Evolutionary conservation across 1,140 invertebrate species (phyloP).

Genomic region (Drosophila lowei): DNA sequence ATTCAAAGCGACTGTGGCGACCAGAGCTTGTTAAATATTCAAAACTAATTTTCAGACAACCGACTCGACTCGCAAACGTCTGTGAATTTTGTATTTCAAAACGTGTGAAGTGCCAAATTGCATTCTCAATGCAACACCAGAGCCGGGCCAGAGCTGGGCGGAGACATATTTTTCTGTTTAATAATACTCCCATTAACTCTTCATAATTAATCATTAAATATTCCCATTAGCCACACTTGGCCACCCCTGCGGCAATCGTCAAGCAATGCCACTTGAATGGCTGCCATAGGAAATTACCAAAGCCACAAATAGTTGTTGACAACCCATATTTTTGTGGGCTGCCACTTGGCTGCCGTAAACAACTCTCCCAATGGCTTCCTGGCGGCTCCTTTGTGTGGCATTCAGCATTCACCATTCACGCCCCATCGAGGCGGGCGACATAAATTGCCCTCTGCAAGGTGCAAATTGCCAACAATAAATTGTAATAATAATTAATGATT

Average conservation of each 20-base stretch:
- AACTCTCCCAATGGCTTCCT: conserved; percentile 34
- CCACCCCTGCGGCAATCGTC: neutral
- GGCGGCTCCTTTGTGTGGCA: conserved; percentile 20
- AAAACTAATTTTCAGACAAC: conserved; percentile 35
- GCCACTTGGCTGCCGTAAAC: conserved; percentile 41
- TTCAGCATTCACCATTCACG: conserved; percentile 12
- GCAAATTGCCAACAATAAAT: conserved; percentile 79
- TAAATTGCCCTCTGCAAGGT: conserved; percentile 72
- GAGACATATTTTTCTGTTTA: too few relatives aligned
- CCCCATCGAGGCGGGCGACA: conserved; percentile 53
- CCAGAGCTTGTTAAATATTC: conserved; percentile 59
- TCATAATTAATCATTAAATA: conserved; percentile 28
- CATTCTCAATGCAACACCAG: neutral
- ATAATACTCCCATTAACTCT: neutral
- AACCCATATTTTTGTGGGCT: conserved; percentile 42
- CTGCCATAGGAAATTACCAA: conserved; percentile 34
- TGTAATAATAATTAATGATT: conserved; percentile 79
- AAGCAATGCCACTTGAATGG: conserved; percentile 4
- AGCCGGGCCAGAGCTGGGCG: neutral
- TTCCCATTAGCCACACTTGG: conserved; percentile 12
- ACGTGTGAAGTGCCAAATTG: conserved; percentile 12
- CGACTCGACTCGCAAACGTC: conserved; percentile 2
- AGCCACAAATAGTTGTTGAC: conserved; percentile 62
- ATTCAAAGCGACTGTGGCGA: conserved; percentile 33
- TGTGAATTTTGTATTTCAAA: conserved; percentile 4